Evolutionary conservation across 2,888 invertebrate genomes (phyloP), one percentile per base, ranked within the genome.

Genomic region (Scaptomyza polygonia): DNA sequence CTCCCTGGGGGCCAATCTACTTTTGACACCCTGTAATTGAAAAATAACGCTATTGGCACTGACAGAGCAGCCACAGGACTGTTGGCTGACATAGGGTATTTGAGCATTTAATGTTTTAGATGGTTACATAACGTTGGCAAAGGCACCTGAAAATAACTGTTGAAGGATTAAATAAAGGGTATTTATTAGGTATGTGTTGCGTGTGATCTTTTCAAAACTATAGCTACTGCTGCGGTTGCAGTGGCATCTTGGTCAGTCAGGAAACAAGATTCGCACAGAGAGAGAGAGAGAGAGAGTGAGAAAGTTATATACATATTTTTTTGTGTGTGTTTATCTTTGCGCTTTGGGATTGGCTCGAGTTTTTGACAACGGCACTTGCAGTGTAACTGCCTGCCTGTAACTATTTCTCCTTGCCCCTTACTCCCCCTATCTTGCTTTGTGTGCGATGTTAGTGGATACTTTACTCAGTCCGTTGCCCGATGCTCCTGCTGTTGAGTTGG

Each of bases 291-390:
- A 16, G 44, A 32, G 49, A 14, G 21, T 4, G 21, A 6, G 30
- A 45, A 29, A 12, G 16, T 54, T 18, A 7, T 12, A 21, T 21
- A 21, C 30, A 12, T 43, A 11, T 45, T n/a, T 9, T 12, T 18
- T 47, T 34, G n/a, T n/a, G n/a, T n/a, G n/a, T 45, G 44, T 72
- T 70, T 72, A 72, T 72, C 77, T 77, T 57, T 59, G 67, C 77
- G 77, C 59, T 66, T 72, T 72, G 72, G 77, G 72, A 77, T 56
- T 74, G 62, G 52, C 56, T 30, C 5, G 5, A 44, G 43, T 21
- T 48, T 51, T 34, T 45, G 48, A 29, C 34, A 25, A 51, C 52
- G 45, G 69, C 67, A 69, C 32, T 54, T 57, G 53, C 42, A 51
- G 57, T 45, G 39, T 29, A n/a, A n/a, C 18, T 47, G 53, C 0